A percentile compares a stretch with the other conserved stretches of the same genome.
These are phyloP conservation scores for Albula glossodonta DNA, from an alignment of 2,113 vertebrate genomes.

Conservation along the genomic window DNA sequence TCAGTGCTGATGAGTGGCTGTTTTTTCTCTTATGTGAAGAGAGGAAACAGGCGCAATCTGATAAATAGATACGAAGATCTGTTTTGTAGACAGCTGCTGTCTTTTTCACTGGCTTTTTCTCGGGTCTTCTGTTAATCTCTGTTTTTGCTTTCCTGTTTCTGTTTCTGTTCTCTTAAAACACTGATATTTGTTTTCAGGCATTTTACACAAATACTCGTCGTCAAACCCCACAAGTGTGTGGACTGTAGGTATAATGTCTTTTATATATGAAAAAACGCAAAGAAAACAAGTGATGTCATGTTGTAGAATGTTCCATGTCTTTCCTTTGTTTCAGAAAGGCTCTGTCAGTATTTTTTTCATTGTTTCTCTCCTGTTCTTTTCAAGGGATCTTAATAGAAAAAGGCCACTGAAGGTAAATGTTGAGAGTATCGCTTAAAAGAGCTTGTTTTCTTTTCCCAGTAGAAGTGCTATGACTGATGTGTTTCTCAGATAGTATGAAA, in stretches of 20 bases:
- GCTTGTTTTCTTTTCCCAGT: conserved; percentile 34
- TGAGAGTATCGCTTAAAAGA: conserved; percentile 42
- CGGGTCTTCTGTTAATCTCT: conserved; percentile 66
- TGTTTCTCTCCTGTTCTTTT: conserved; percentile 59
- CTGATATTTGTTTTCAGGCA: conserved; percentile 90
- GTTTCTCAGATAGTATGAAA: conserved; percentile 29
- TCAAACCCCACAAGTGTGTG: conserved; percentile 79
- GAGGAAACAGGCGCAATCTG: not conserved
- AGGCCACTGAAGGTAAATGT: conserved; percentile 53
- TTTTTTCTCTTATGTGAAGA: not conserved
- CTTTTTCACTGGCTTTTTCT: conserved; percentile 40
- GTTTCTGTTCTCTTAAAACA: conserved; percentile 74
- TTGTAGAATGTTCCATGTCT: conserved; percentile 44
- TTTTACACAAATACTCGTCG: conserved; percentile 87
- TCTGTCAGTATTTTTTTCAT: conserved; percentile 50
- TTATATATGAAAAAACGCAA: conserved; percentile 76
- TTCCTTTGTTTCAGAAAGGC: conserved; percentile 37
- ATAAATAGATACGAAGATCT: not conserved
- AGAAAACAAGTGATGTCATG: conserved; percentile 60
- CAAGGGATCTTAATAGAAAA: conserved; percentile 53
- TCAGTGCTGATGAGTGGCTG: not conserved
- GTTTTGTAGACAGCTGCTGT: not conserved
- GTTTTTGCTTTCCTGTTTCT: conserved; percentile 57
- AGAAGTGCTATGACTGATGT: conserved; percentile 21
- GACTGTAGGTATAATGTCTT: conserved; percentile 92